A percentile compares a stretch with the other conserved stretches of the same genome.
Evolutionary conservation across 2,888 invertebrate genomes (phyloP).

Genomic region (Stenoptilia bipunctidactyla): DNA sequence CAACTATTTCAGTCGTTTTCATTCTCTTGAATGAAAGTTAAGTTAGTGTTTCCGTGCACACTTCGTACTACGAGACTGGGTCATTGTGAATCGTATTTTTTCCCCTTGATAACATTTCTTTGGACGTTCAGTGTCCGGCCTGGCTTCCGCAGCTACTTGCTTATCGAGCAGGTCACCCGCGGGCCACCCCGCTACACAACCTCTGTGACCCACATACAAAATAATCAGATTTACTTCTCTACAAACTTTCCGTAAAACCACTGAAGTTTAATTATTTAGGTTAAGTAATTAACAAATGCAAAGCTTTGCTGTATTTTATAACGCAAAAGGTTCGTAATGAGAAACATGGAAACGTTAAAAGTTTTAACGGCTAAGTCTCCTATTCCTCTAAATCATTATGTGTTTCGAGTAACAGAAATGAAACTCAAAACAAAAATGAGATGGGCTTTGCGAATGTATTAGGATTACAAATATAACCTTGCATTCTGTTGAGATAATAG

Average conservation of each 20-base stretch:
- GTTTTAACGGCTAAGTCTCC: too few relatives aligned
- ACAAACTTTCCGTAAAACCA: slow-evolving; percentile 27
- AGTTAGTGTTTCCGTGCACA: not conserved
- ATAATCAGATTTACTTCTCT: slow-evolving; percentile 33
- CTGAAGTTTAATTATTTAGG: slow-evolving; percentile 42
- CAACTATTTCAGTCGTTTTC: too few relatives aligned
- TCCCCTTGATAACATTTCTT: slow-evolving; percentile 32
- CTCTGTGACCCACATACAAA: slow-evolving; percentile 40
- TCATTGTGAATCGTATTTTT: slow-evolving; percentile 23
- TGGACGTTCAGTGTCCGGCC: slow-evolving; percentile 28
- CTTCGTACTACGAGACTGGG: slow-evolving; percentile 18
- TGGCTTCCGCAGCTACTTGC: slow-evolving; percentile 39
- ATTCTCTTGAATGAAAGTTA: too few relatives aligned
- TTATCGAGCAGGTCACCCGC: slow-evolving; percentile 25
- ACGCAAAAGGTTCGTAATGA: too few relatives aligned
- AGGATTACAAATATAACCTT: slow-evolving; percentile 20
- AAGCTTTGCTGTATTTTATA: slow-evolving; percentile 1
- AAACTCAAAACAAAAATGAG: too few relatives aligned
- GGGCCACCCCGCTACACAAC: slow-evolving; percentile 19
- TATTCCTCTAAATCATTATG: too few relatives aligned
- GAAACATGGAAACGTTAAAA: too few relatives aligned
- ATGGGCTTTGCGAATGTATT: slow-evolving; percentile 11
- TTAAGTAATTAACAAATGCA: slow-evolving; percentile 34
- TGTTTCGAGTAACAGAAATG: too few relatives aligned
- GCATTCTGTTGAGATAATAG: slow-evolving; percentile 43